phyloP scores from a whole-genome alignment of 2,888 invertebrate genomes.

The Chrysolina americana region DNA sequence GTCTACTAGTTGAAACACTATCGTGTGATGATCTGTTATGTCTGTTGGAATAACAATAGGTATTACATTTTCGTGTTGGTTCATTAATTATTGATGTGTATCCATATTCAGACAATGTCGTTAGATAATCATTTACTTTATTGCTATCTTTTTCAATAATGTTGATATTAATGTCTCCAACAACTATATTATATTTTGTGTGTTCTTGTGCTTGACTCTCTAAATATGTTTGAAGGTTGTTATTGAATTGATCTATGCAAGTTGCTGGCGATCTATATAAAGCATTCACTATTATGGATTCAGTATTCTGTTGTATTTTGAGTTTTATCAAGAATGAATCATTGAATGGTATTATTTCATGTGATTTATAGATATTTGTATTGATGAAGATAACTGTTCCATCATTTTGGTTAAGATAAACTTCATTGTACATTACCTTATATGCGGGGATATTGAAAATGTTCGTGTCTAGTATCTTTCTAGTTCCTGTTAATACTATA shows the following conservation, averaged over 20 bases:
- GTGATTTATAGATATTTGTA: slow-evolving; percentile 7
- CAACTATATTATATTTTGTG: no score
- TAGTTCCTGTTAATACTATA: slow-evolving; percentile 6
- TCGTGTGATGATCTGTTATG: no score
- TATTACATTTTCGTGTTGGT: neutral
- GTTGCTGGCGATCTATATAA: slow-evolving; percentile 1
- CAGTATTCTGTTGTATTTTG: no score
- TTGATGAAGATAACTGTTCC: slow-evolving; percentile 27
- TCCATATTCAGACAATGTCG: slow-evolving; percentile 15
- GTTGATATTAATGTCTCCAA: neutral
- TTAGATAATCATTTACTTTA: slow-evolving; percentile 12
- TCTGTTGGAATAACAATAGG: no score
- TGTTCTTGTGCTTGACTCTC: no score
- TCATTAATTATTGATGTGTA: slow-evolving; percentile 6
- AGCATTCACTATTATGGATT: neutral
- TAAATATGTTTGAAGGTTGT: no score
- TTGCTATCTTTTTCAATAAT: slow-evolving; percentile 21
- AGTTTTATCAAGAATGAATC: slow-evolving; percentile 15
- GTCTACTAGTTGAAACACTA: no score
- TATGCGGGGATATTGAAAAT: slow-evolving; percentile 6
- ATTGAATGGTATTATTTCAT: slow-evolving; percentile 12
- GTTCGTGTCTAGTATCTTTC: slow-evolving; percentile 12
- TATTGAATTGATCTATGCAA: no score
- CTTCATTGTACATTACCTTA: slow-evolving; percentile 23
- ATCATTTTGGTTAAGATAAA: slow-evolving; percentile 23